Percentiles rank a stretch among this genome's conserved stretches.
phyloP scores from a whole-genome alignment of 2,113 vertebrate species.

The Tringa solitaria region DNA sequence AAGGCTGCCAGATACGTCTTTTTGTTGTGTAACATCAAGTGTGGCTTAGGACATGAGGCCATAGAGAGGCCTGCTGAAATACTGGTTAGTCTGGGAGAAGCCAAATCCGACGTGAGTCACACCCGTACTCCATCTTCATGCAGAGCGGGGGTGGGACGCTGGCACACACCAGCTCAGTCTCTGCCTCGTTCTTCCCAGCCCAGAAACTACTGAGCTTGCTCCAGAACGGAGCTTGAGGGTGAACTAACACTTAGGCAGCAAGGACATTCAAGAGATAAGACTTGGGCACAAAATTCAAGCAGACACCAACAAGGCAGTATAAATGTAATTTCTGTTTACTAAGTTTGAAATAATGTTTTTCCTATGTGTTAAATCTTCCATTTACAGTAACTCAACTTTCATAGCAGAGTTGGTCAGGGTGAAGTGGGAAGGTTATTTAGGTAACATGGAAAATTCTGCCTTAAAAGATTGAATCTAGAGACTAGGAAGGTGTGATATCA shows the following conservation, averaged over 20 bases:
- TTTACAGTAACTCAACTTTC: background rate
- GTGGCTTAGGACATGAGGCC: constrained; percentile 12
- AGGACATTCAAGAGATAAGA: background rate
- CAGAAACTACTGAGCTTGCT: background rate
- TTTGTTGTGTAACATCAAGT: constrained; percentile 31
- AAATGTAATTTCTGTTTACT: background rate
- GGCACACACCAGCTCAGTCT: background rate
- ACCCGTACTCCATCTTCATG: background rate
- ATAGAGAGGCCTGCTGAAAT: background rate
- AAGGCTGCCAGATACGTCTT: background rate
- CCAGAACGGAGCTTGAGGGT: background rate
- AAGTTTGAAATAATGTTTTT: background rate
- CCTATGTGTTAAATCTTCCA: background rate
- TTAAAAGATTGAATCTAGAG: background rate
- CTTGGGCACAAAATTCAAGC: background rate
- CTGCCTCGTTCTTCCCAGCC: background rate
- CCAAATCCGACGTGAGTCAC: background rate
- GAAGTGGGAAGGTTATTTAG: background rate
- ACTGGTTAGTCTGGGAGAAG: constrained; percentile 41
- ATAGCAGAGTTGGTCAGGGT: background rate
- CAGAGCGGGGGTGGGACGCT: background rate
- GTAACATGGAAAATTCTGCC: background rate
- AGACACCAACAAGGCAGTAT: background rate
- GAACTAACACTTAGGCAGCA: background rate
- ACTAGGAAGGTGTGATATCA: background rate